These are phyloP conservation scores for Heterotilapia buettikoferi DNA, from an alignment of 2,113 vertebrate genomes.

Conservation along the genomic window DNA sequence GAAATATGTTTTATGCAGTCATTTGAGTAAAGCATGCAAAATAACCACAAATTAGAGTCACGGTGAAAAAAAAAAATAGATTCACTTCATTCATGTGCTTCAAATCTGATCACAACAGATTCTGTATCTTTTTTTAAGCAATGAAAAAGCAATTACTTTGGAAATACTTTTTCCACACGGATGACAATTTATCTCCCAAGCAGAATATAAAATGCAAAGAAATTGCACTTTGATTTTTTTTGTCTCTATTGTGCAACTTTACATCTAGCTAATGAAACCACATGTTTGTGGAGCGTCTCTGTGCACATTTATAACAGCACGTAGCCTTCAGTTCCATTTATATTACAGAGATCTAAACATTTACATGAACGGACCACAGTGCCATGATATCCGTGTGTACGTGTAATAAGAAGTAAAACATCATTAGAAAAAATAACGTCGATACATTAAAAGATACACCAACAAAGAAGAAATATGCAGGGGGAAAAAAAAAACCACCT, in stretches of 20 bases:
- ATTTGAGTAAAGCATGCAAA: not conserved
- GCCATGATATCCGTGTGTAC: not conserved
- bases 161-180: not conserved
- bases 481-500: not conserved
- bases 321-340: not conserved
- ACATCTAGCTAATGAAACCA: not conserved
- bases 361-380: not conserved
- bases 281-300: not conserved
- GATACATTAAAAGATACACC: not conserved
- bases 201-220: not conserved
- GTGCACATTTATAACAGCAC: not conserved
- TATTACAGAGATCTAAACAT: not conserved
- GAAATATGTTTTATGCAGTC: conserved; percentile 7
- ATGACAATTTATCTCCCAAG: not conserved
- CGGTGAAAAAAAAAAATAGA: not conserved
- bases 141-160: not conserved
- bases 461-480: not conserved
- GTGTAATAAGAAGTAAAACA: not conserved
- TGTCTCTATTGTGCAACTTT: not conserved
- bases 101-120: not conserved
- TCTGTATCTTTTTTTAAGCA: not conserved
- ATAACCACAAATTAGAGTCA: not conserved
- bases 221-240: not conserved
- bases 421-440: not conserved
- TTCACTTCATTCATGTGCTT: not conserved